Evolutionary conservation across 1,140 invertebrate genomes (phyloP), one percentile per base, ranked within the genome.

Genomic region (Medauroidea extradentata): DNA sequence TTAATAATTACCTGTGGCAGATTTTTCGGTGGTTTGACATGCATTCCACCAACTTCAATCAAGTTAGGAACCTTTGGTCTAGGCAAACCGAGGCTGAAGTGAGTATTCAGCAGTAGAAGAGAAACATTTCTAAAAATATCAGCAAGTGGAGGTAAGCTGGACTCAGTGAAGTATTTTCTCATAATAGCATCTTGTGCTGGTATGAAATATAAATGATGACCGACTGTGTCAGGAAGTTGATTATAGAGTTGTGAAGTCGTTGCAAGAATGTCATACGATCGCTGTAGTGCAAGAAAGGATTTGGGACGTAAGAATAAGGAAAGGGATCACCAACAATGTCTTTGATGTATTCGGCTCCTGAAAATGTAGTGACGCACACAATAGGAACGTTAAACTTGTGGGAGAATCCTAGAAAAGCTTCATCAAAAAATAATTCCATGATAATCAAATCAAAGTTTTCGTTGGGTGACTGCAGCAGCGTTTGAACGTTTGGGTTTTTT

Each of bases 41-140:
- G 82, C 39, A 83, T 65, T 19, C 82, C 83, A 25, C 82, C 83
- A 52, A 86, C 75, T 66, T 83, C 78, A 23, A 82, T 73, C 48
- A 83, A 73, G 65, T 79, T 79, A 1, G 81, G 79, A 18, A 79
- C 60, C 23, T 73, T 73, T 3, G 81, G 78, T 14, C 68, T 63
- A 11, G 75, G 71, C 11, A 64, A 57, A 49, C 73, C 71, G 50
- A 76, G 73, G 63, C 70, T 73, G 52, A 75, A 78, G 59, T 82
- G 78, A 24, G 69, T 68, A 57, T 81, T 81, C 0, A 77, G 59
- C n/a, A 83, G 62, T 16, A 79, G 63, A 3, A 83, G 54, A 11
- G 67, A 69, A 2, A 67, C 60, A 48, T 73, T 69, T 34, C 54
- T 62, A 18, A 69, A 21, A n/a, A 74, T 64, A n/a, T 75, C 63